Evolutionary conservation across 1,140 invertebrate genomes (phyloP).

Genomic region (Drosophila guanche): DNA sequence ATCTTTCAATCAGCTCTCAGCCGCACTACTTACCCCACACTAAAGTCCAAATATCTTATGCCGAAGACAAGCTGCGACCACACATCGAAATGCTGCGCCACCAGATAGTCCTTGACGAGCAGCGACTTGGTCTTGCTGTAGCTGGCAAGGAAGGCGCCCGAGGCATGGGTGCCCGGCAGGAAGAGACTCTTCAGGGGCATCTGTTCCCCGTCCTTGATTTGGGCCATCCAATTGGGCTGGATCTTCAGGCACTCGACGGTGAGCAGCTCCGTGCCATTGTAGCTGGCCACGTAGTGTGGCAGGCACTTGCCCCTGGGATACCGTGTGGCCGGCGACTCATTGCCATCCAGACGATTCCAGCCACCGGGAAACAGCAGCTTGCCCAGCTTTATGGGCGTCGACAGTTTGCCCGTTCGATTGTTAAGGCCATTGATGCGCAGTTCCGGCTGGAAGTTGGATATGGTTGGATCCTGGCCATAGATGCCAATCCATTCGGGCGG

Average conservation of each 20-base stretch:
- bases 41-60: slow-evolving; percentile 91
- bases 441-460: slow-evolving; percentile 63
- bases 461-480: slow-evolving; percentile 69
- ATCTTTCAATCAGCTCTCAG: neutral
- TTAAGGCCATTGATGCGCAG: slow-evolving; percentile 55
- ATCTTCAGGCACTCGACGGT: slow-evolving; percentile 86
- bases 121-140: slow-evolving; percentile 80
- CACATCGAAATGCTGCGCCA: slow-evolving; percentile 89
- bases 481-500: slow-evolving; percentile 77
- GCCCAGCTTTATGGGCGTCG: slow-evolving; percentile 84
- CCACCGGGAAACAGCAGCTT: slow-evolving; percentile 84
- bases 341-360: slow-evolving; percentile 83
- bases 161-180: slow-evolving; percentile 86
- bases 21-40: slow-evolving; percentile 85
- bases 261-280: slow-evolving; percentile 84
- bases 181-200: slow-evolving; percentile 73
- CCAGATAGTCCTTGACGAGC: slow-evolving; percentile 83
- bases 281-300: slow-evolving; percentile 85
- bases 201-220: slow-evolving; percentile 78
- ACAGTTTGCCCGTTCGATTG: slow-evolving; percentile 80
- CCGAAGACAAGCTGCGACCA: slow-evolving; percentile 92
- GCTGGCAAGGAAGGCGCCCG: slow-evolving; percentile 85
- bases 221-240: slow-evolving; percentile 87
- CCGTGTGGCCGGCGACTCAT: slow-evolving; percentile 50
- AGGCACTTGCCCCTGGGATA: slow-evolving; percentile 81